phyloP scores from a whole-genome alignment of 2,888 invertebrate genomes.

The Mamestra brassicae region DNA sequence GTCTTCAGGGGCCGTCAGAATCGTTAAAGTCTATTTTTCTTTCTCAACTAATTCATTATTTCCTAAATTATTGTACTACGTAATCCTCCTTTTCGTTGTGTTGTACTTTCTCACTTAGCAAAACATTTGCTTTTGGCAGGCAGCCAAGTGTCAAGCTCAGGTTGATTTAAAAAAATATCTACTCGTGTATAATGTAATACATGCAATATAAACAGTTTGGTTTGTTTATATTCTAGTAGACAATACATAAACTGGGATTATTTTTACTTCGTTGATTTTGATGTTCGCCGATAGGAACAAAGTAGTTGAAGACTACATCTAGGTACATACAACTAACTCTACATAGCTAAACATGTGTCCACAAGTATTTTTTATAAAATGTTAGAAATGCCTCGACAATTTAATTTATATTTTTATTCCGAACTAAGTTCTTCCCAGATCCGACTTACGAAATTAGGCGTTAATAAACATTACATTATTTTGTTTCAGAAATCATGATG shows the following conservation, averaged over 20 bases:
- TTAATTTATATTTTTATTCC: background rate
- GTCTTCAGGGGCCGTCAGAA: constrained; percentile 13
- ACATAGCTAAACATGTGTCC: background rate
- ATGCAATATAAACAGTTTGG: constrained; percentile 55
- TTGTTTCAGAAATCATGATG: constrained; percentile 29
- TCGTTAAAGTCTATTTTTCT: constrained; percentile 53
- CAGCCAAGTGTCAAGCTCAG: constrained; percentile 64
- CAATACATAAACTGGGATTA: constrained; percentile 47
- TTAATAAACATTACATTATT: background rate
- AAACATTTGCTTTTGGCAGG: constrained; percentile 67
- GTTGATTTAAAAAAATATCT: constrained; percentile 63
- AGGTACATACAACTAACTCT: too few species aligned
- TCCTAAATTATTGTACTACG: constrained; percentile 50
- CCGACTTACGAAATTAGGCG: background rate
- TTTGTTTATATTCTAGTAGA: constrained; percentile 61
- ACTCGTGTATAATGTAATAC: constrained; percentile 51
- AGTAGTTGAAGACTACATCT: background rate
- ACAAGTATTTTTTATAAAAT: background rate
- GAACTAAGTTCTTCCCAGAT: background rate
- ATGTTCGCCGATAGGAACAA: background rate
- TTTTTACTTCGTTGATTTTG: constrained; percentile 24
- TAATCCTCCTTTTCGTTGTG: constrained; percentile 51
- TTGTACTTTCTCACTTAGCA: constrained; percentile 66
- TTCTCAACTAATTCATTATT: constrained; percentile 50
- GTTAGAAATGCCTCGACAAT: background rate